A percentile compares a stretch with the other conserved stretches of the same genome.
phyloP scores from a whole-genome alignment of 2,888 invertebrate genomes.

The Cephus rjabovi region DNA sequence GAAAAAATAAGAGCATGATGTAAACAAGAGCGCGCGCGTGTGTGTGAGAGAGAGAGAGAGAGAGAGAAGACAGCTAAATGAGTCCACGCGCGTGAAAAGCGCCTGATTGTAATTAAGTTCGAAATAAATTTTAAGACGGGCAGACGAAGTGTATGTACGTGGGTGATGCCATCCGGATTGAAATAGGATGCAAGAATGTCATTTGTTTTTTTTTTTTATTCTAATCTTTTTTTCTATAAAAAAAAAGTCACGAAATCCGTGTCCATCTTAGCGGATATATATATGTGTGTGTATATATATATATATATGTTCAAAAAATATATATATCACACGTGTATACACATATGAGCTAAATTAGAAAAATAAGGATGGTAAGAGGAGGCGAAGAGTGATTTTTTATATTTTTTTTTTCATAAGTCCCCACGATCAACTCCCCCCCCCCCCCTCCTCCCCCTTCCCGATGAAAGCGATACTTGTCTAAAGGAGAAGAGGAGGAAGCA shows the following conservation, averaged over 20 bases:
- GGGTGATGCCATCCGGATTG: background rate
- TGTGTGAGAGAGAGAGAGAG: no score
- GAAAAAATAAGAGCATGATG: background rate
- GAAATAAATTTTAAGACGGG: background rate
- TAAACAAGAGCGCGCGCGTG: background rate
- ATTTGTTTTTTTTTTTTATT: background rate
- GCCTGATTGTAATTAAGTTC: background rate
- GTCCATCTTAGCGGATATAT: background rate
- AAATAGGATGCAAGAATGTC: background rate
- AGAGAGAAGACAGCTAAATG: background rate
- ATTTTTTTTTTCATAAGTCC: no score
- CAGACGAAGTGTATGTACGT: background rate
- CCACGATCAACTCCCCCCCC: no score
- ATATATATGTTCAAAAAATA: background rate
- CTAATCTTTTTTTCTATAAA: background rate
- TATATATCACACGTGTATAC: background rate
- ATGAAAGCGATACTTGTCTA: background rate
- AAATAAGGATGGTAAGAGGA: background rate
- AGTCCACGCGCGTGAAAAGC: background rate
- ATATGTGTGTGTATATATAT: background rate
- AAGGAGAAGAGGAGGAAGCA: slow-evolving; percentile 13
- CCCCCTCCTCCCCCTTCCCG: background rate
- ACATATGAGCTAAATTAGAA: background rate
- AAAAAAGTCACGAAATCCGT: background rate
- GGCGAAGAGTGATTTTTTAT: background rate